phyloP scores from a whole-genome alignment of 2,797 vertebrate species.

The Sebastes goodei region DNA sequence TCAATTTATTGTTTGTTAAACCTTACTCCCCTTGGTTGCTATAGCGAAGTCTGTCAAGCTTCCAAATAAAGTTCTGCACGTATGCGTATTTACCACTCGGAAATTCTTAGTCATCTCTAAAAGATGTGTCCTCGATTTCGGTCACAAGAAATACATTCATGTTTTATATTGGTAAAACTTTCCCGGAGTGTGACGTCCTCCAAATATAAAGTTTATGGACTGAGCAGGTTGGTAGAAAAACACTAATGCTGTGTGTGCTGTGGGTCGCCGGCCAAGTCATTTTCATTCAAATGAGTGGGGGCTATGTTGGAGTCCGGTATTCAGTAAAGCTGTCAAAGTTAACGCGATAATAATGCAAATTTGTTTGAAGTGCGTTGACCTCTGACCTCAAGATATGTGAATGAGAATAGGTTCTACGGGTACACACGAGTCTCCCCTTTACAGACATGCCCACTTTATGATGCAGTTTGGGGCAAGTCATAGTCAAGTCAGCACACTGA shows the following conservation, averaged over 20 bases:
- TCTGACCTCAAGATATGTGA: too few relatives aligned
- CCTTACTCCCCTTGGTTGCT: too few relatives aligned
- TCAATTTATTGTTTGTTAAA: background rate
- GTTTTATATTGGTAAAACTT: background rate
- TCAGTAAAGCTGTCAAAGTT: background rate
- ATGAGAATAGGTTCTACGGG: rapidly evolving
- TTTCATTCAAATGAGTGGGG: background rate
- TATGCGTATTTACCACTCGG: background rate
- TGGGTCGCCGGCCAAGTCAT: background rate
- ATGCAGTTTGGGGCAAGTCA: too few relatives aligned
- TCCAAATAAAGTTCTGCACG: background rate
- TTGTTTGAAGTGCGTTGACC: too few relatives aligned
- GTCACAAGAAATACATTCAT: background rate
- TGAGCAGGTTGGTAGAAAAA: background rate
- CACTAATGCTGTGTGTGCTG: background rate
- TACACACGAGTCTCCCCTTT: too few relatives aligned
- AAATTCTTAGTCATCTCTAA: background rate
- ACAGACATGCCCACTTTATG: too few relatives aligned
- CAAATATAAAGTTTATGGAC: background rate
- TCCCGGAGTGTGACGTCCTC: background rate
- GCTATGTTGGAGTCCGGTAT: background rate
- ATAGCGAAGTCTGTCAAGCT: background rate
- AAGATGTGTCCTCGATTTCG: background rate
- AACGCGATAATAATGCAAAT: too few relatives aligned
- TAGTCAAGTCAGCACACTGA: too few relatives aligned